Base-by-base conservation (phyloP, 2,797 vertebrate genomes). In the Octomys mimax region DNA sequence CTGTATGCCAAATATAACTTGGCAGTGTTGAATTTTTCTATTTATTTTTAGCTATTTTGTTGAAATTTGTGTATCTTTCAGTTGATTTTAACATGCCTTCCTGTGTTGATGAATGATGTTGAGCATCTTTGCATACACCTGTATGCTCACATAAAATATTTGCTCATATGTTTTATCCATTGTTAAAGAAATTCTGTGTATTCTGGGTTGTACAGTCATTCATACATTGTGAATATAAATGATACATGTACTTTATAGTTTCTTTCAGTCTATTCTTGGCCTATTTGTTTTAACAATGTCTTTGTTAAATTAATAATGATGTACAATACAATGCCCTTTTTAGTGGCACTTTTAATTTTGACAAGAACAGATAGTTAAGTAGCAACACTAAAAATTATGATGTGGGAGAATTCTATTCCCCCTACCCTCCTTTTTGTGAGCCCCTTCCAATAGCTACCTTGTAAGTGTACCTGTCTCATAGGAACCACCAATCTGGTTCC, bases 171-270 rank as follows among this genome's bases (percentile, higher is more conserved):
- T 78, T 7, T 82, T 85, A 31, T 66, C 39, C 8, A 26, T 93
- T 96, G 94, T 95, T 79, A 71, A 91, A 78, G 66, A 62, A 85
- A 68, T 71, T 91, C 4, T 89, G 85, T 83, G 6, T 89, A 91
- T 75, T 91, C 61, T 86, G 28, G n/a, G 80, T 89, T 68, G 1
- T 84, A 31, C 6, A 84, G n/a, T 89, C 80, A 66, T 78, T 89
- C 46, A 13, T 89, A 26, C 83, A 80, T 80, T 89, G 21, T 49
- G 36, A 87, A 57, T 71, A 54, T 18, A 89, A 81, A 18, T 71
- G 54, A 89, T 31, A 68, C 87, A 81, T 36, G 2, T 62, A 78
- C 24, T 91, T 94, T 83, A 54, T 94, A 73, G 86, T 89, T 95
- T 93, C 57, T 80, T 49, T 14, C 3, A 36, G n/a, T 59, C 62